Percentiles rank a stretch among this genome's conserved stretches.
Evolutionary conservation across 92 coral and sea anemone genomes (phyloP).

Genomic region (Siderastrea siderea): DNA sequence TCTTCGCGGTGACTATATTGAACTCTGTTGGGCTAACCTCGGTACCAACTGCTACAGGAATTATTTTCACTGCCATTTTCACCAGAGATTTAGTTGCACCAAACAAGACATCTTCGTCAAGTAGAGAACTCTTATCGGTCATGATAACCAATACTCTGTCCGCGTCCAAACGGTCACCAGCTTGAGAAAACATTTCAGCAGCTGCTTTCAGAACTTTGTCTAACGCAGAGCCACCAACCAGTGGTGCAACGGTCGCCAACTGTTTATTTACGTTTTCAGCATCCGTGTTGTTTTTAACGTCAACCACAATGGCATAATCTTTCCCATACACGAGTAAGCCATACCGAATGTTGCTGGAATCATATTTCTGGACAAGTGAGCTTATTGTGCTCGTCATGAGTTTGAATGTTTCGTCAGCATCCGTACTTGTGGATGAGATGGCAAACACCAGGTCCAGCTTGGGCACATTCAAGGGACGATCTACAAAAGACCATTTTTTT

Average conservation of each 20-base stretch:
- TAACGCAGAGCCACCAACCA: conserved; percentile 50
- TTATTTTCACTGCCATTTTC: conserved; percentile 53
- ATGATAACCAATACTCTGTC: conserved; percentile 68
- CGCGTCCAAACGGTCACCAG: conserved; percentile 65
- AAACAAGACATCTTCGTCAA: conserved; percentile 46
- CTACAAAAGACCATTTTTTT: conserved; percentile 26
- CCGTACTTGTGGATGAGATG: conserved; percentile 50
- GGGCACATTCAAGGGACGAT: conserved; percentile 66
- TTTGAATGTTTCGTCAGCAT: conserved; percentile 39
- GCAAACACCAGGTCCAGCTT: conserved; percentile 66
- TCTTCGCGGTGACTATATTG: conserved; percentile 16
- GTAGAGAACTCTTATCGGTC: conserved; percentile 69
- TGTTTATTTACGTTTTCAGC: conserved; percentile 29
- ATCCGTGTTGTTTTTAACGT: conserved; percentile 51
- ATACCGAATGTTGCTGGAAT: conserved; percentile 33
- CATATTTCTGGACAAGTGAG: conserved; percentile 35
- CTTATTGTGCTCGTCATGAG: conserved; percentile 37
- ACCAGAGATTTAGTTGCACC: conserved; percentile 58
- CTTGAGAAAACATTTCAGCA: conserved; percentile 53
- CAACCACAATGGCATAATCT: neutral
- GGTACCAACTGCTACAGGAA: conserved; percentile 68
- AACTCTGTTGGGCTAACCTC: conserved; percentile 63
- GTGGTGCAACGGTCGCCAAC: conserved; percentile 32
- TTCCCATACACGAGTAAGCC: conserved; percentile 24
- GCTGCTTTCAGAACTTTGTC: conserved; percentile 61